Evolutionary conservation across 2,888 invertebrate genomes (phyloP), one percentile per base, ranked within the genome.

Genomic region (Cantharis nigra): DNA sequence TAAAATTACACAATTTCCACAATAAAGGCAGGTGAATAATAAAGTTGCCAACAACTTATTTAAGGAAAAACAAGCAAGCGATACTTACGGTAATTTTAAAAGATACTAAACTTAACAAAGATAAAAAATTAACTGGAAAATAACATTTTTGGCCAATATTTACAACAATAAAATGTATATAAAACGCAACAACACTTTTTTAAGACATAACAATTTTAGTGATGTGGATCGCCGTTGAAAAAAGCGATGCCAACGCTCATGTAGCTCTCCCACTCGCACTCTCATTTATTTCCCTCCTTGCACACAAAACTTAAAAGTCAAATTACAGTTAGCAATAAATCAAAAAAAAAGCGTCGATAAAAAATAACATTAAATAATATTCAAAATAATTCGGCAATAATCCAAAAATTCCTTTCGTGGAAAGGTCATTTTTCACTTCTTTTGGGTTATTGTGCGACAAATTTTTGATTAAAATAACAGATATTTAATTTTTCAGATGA

Each of bases 1-100:
- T 72, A 69, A 72, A 75, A 72, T 78, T 78, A 71, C 73, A 75
- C 75, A 78, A 78, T 78, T 78, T 78, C 23, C 72, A 14, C 63
- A 63, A 16, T 26, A 20, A 49, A 49, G n/a, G 49, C 49, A 49
- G 49, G 49, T 70, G 18, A 49, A 9, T 7, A 14, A 64, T 18
- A 64, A 49, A 20, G 20, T 69, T 72, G 74, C 77, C 74, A 74
- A 71, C 74, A 70, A 74, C 49, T 49, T 49, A 49, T 49, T 49
- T 49, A 49, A 49, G n/a, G 49, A 49, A n/a, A 49, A n/a, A 63
- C 63, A 28, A 69, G 71, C 69, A 74, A 74, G 69, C 71, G 71
- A n/a, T 73, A 69, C 64, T 69, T 30, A 67, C 69, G n/a, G 11
- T 20, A 33, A 11, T 23, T 30, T 26, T 28, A 30, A 33, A 30